Evolutionary conservation across 2,113 vertebrate genomes (phyloP).

Genomic region (Corythaeola cristata): DNA sequence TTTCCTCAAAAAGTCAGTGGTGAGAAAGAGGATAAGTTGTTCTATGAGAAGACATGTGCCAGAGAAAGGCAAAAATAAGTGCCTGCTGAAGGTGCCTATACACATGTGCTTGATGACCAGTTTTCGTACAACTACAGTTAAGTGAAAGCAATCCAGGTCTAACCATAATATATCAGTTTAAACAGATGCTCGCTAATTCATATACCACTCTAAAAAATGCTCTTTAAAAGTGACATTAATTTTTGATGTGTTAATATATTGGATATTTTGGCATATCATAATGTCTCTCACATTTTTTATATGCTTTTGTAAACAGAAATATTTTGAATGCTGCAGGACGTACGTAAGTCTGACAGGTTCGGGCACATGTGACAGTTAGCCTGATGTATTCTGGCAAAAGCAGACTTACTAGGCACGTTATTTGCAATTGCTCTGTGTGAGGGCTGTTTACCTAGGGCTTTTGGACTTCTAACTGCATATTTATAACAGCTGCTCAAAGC

Average conservation of each 20-base stretch:
- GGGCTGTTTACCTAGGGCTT: background rate
- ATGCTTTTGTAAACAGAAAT: background rate
- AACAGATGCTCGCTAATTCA: background rate
- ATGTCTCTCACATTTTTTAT: background rate
- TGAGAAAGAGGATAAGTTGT: background rate
- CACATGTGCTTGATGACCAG: background rate
- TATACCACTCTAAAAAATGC: background rate
- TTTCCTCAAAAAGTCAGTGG: background rate
- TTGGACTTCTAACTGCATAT: background rate
- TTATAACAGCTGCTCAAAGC: background rate
- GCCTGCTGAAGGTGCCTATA: background rate
- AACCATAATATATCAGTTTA: background rate
- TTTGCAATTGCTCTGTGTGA: background rate
- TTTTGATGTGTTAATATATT: background rate
- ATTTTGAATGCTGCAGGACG: background rate
- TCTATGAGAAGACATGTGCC: background rate
- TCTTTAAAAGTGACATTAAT: background rate
- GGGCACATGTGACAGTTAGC: background rate
- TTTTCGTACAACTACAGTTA: background rate
- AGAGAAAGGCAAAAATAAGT: background rate
- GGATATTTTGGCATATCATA: background rate
- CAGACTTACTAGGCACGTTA: background rate
- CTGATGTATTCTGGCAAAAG: background rate
- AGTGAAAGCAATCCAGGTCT: background rate
- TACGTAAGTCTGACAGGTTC: background rate